phyloP scores from a whole-genome alignment of 2,113 vertebrate genomes.

The Brachypteracias leptosomus region DNA sequence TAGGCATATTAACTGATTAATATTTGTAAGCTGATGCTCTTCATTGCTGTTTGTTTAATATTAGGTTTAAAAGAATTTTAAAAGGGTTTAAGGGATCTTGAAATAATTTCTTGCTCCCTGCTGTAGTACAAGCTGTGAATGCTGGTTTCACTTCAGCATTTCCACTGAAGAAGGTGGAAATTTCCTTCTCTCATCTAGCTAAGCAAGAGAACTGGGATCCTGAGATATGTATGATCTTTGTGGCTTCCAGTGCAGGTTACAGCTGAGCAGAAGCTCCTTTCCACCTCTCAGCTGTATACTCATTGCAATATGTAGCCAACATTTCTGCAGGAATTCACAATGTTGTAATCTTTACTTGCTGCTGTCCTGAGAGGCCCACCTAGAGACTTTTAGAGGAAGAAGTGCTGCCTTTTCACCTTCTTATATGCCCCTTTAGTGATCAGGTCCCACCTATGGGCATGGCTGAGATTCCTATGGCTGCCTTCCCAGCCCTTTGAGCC shows the following conservation, averaged over 20 bases:
- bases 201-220: background rate
- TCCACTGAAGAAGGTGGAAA: background rate
- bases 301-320: background rate
- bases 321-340: background rate
- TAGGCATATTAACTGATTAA: background rate
- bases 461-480: rapidly evolving
- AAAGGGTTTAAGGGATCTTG: background rate
- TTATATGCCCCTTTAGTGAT: rapidly evolving
- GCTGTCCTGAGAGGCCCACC: background rate
- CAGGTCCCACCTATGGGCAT: background rate
- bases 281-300: background rate
- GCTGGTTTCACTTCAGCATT: background rate
- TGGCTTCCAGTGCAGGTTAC: background rate
- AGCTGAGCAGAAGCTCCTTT: background rate
- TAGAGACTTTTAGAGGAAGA: background rate
- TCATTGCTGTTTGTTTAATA: background rate
- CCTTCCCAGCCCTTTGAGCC: background rate
- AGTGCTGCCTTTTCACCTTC: background rate
- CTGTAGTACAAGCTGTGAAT: background rate
- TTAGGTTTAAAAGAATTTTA: background rate
- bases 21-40: background rate
- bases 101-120: background rate
- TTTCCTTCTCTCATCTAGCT: background rate
- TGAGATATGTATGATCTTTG: background rate
- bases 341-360: background rate